Conservation (phyloP, 2,113 vertebrate genomes). For the Corynorhinus townsendii region DNA sequence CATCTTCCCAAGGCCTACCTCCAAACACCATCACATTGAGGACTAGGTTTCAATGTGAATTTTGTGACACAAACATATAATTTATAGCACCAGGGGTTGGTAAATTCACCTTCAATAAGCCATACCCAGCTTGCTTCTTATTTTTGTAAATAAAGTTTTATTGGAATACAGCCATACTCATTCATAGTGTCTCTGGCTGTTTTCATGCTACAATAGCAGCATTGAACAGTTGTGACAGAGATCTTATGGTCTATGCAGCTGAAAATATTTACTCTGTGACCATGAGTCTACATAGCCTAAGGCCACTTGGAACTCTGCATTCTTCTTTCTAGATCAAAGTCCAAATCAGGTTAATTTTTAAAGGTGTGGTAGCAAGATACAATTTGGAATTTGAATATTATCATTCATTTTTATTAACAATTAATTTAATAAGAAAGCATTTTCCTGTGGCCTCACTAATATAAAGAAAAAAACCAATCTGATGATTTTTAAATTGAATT, state of each 20-base stretch:
- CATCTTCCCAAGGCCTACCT: not conserved
- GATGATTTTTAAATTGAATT: not conserved
- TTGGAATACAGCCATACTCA: too few relatives aligned
- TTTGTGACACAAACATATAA: not conserved
- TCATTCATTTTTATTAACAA: not conserved
- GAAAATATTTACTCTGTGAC: not conserved
- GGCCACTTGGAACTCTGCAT: not conserved
- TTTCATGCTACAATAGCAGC: not conserved
- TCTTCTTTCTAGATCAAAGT: not conserved
- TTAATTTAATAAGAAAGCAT: not conserved
- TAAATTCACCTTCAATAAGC: not conserved
- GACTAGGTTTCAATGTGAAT: not conserved
- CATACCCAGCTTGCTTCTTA: not conserved
- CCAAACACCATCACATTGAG: too few relatives aligned
- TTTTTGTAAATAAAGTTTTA: constrained; percentile 3
- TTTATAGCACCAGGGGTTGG: not conserved
- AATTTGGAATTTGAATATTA: not conserved
- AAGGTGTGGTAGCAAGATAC: not conserved
- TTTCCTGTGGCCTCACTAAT: not conserved
- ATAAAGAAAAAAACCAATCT: not conserved
- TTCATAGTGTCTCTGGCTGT: not conserved
- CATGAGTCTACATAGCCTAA: not conserved
- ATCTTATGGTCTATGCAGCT: not conserved
- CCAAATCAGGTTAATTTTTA: not conserved
- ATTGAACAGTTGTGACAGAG: not conserved